Percentiles rank a stretch among this genome's conserved stretches.
phyloP scores from a whole-genome alignment of 2,888 invertebrate genomes.

The Ophion costatus region DNA sequence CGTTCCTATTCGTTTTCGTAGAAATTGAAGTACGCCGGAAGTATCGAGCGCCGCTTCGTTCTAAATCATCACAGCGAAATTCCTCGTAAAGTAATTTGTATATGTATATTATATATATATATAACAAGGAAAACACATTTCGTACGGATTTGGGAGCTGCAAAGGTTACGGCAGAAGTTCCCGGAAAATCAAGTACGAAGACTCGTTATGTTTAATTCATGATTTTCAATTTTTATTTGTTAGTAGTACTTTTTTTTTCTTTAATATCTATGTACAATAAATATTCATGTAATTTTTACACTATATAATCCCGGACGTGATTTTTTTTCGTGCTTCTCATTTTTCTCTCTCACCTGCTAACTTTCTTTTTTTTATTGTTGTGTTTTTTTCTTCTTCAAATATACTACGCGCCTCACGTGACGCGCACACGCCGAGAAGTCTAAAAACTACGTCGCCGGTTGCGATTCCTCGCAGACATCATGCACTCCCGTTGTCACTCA shows the following conservation, averaged over 20 bases:
- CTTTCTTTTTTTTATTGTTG: slow-evolving; percentile 33
- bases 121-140: neutral
- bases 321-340: slow-evolving; percentile 56
- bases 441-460: slow-evolving; percentile 73
- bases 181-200: slow-evolving; percentile 43
- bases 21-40: slow-evolving; percentile 55
- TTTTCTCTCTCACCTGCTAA: slow-evolving; percentile 45
- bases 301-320: slow-evolving; percentile 75
- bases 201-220: slow-evolving; percentile 72
- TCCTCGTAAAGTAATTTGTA: neutral
- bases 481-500: slow-evolving; percentile 51
- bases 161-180: neutral
- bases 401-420: slow-evolving; percentile 43
- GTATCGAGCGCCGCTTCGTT: neutral
- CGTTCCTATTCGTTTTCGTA: neutral
- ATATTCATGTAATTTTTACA: slow-evolving; percentile 83
- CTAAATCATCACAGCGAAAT: slow-evolving; percentile 5
- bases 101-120: neutral
- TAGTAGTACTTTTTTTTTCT: slow-evolving; percentile 79
- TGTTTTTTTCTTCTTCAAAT: slow-evolving; percentile 34
- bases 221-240: slow-evolving; percentile 82
- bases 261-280: slow-evolving; percentile 84
- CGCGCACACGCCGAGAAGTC: slow-evolving; percentile 70
- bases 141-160: slow-evolving; percentile 1
- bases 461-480: slow-evolving; percentile 72